These are phyloP conservation scores for Pollenia griseotomentosa DNA, from an alignment of 2,888 invertebrate species.

Conservation along the genomic window DNA sequence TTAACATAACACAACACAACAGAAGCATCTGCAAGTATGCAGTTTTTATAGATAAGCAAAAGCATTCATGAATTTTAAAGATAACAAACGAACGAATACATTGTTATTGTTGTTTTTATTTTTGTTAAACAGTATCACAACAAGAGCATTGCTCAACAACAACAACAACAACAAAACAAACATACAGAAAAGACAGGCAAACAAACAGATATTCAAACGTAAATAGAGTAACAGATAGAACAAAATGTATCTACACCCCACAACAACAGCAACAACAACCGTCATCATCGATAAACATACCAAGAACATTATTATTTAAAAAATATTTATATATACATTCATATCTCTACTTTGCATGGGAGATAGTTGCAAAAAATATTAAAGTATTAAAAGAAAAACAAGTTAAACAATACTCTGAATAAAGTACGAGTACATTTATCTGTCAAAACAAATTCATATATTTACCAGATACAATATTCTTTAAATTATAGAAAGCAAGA, in stretches of 20 bases:
- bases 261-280: conserved; percentile 17
- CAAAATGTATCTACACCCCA: conserved; percentile 39
- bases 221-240: conserved; percentile 61
- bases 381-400: conserved; percentile 25
- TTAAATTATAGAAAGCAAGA: conserved; percentile 23
- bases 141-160: conserved; percentile 61
- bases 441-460: conserved; percentile 42
- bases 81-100: conserved; percentile 75
- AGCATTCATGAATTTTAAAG: conserved; percentile 83
- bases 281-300: conserved; percentile 22
- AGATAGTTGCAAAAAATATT: conserved; percentile 47
- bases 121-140: conserved; percentile 62
- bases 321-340: neutral
- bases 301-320: conserved; percentile 34
- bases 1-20: conserved; percentile 64
- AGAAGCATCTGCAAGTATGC: conserved; percentile 81
- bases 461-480: conserved; percentile 35
- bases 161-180: conserved; percentile 26
- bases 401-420: conserved; percentile 19
- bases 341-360: conserved; percentile 56
- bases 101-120: conserved; percentile 64
- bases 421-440: conserved; percentile 22
- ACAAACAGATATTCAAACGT: conserved; percentile 47
- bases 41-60: conserved; percentile 81
- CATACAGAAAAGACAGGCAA: conserved; percentile 20